These are phyloP conservation scores for Selene dorsalis DNA, from an alignment of 2,797 vertebrate genomes.

Conservation along the genomic window DNA sequence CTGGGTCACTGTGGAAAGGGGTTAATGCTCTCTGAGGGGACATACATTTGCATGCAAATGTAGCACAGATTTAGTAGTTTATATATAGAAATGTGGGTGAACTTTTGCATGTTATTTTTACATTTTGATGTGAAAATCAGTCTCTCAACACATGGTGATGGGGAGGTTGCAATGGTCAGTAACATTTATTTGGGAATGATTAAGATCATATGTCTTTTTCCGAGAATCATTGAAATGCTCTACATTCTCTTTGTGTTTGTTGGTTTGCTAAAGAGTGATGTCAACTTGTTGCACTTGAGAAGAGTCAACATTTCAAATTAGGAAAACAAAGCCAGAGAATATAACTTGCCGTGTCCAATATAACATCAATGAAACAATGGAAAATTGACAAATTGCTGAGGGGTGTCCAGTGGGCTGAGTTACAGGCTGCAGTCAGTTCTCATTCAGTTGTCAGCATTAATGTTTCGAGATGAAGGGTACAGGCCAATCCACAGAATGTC, in stretches of 20 bases:
- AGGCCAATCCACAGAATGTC: too few relatives aligned
- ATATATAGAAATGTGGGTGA: not conserved
- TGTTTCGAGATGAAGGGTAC: not conserved
- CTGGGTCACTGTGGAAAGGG: constrained; percentile 43
- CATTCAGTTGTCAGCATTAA: not conserved
- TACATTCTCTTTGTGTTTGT: too few relatives aligned
- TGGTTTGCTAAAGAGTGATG: not conserved
- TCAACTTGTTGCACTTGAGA: not conserved
- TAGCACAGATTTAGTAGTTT: not conserved
- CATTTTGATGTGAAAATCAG: not conserved
- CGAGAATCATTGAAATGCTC: too few relatives aligned
- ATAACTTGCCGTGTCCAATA: not conserved
- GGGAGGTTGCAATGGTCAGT: not conserved
- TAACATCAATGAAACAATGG: not conserved
- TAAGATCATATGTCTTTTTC: not conserved
- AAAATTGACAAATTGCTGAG: not conserved
- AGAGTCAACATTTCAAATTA: not conserved
- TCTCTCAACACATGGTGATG: not conserved
- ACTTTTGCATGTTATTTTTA: not conserved
- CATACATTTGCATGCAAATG: constrained; percentile 5
- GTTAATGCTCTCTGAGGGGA: not conserved
- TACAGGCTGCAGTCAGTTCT: not conserved
- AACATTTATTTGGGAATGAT: not conserved
- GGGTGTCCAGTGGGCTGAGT: not conserved
- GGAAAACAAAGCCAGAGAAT: not conserved